Evolutionary conservation across 1,140 invertebrate species (phyloP).

Genomic region (Rhopalosiphum padi): DNA sequence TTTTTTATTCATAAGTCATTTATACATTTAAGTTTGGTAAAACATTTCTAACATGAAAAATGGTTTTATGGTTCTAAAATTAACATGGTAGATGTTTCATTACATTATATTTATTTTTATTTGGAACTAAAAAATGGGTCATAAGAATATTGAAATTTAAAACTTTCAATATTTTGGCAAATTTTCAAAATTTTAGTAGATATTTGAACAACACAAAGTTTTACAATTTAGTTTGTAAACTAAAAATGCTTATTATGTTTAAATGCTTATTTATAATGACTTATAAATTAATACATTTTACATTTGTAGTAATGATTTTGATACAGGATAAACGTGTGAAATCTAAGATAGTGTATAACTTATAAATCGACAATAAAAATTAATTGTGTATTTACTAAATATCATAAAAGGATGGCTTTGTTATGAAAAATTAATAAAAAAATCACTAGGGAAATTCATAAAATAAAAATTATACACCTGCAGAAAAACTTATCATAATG

Average conservation of each 20-base stretch:
- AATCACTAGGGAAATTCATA: background rate
- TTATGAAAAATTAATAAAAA: background rate
- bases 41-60: background rate
- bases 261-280: background rate
- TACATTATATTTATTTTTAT: background rate
- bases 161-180: constrained; percentile 40
- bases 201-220: background rate
- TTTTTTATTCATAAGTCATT: background rate
- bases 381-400: background rate
- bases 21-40: background rate
- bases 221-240: background rate
- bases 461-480: background rate
- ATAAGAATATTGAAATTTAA: constrained; percentile 29
- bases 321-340: background rate
- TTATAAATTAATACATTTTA: background rate
- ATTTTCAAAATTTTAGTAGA: background rate
- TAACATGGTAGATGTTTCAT: background rate
- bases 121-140: background rate
- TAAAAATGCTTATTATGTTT: no score
- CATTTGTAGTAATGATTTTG: background rate
- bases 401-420: background rate
- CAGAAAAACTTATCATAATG: no score
- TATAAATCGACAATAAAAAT: background rate
- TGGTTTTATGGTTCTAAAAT: background rate
- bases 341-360: background rate